Evolutionary conservation across 2,113 vertebrate genomes (phyloP).

Genomic region (Scopus umbretta): DNA sequence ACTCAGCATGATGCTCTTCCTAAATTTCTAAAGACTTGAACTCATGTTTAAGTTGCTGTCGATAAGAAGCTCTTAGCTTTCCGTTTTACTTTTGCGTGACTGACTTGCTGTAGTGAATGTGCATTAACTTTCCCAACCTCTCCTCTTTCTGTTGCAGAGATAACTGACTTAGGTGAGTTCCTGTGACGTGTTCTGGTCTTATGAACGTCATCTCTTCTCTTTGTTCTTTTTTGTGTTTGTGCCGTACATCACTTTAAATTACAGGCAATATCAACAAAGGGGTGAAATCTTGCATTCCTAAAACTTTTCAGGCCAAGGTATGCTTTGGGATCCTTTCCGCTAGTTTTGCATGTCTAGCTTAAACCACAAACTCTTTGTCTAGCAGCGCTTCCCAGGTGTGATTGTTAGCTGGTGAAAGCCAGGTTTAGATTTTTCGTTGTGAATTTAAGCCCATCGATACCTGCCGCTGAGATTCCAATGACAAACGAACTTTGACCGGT

Average conservation of each 20-base stretch:
- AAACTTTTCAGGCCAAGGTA: background rate
- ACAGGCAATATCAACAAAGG: background rate
- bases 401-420: background rate
- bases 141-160: conserved; percentile 79
- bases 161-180: conserved; percentile 82
- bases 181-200: background rate
- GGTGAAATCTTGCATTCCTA: background rate
- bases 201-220: background rate
- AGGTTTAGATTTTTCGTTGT: background rate
- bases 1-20: background rate
- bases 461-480: background rate
- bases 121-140: conserved; percentile 59
- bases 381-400: background rate
- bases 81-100: background rate
- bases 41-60: background rate
- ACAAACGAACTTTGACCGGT: background rate
- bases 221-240: background rate
- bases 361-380: background rate
- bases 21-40: background rate
- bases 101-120: conserved; percentile 11
- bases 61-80: background rate
- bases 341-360: background rate
- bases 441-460: background rate
- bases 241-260: background rate
- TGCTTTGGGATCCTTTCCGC: background rate